These are phyloP conservation scores for Aspiorhynchus laticeps DNA, from an alignment of 2,113 vertebrate species.

Conservation along the genomic window DNA sequence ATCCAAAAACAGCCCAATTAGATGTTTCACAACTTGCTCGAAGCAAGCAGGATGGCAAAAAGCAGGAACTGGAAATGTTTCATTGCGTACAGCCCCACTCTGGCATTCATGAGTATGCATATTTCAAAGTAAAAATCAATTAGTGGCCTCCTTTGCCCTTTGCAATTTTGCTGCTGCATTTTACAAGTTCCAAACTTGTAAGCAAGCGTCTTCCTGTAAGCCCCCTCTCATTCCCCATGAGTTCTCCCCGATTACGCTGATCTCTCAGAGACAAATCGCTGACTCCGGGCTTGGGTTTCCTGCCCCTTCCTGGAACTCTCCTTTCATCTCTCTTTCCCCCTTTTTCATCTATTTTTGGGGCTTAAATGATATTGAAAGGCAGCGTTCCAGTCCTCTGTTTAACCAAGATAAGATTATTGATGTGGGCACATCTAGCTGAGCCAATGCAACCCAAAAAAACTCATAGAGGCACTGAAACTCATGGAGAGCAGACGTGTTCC, in stretches of 20 bases:
- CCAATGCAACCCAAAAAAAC: background rate
- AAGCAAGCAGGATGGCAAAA: constrained; percentile 3
- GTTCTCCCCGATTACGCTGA: constrained; percentile 44
- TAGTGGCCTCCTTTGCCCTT: constrained; percentile 1
- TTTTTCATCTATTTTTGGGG: constrained; percentile 50
- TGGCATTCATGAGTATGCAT: constrained; percentile 27
- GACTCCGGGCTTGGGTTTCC: constrained; percentile 57
- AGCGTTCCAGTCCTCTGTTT: constrained; percentile 47
- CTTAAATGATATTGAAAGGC: constrained; percentile 40
- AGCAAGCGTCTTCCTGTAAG: constrained; percentile 47
- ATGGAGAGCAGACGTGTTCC: background rate
- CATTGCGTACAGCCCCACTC: background rate
- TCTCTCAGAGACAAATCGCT: constrained; percentile 53
- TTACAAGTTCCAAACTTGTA: constrained; percentile 37
- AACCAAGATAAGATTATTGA: constrained; percentile 49
- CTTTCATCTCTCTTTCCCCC: constrained; percentile 56
- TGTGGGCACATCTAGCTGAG: background rate
- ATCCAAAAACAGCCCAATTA: background rate
- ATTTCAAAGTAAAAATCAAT: constrained; percentile 37
- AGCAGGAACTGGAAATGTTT: constrained; percentile 1
- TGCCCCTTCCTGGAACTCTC: constrained; percentile 51
- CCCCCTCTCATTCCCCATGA: constrained; percentile 44
- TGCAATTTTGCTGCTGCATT: constrained; percentile 12
- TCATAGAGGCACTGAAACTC: background rate
- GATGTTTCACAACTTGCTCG: constrained; percentile 8